Conservation (phyloP, 2,888 invertebrate genomes). For the Cremastobaeus sp. region DNA sequence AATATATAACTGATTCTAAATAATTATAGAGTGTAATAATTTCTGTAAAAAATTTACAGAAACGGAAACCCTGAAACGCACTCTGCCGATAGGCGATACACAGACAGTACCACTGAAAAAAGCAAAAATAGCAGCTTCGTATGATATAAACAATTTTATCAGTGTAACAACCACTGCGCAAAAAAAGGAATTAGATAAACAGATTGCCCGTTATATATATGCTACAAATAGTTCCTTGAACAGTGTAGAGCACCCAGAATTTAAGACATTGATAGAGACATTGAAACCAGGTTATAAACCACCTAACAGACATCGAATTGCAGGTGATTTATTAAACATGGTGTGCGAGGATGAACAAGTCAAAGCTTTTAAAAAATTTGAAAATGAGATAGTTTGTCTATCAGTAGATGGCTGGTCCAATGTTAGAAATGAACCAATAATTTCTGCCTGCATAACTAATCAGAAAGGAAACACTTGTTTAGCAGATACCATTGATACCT, state of each 20-base stretch:
- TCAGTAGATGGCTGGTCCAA: constrained; percentile 19
- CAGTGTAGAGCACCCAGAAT: constrained; percentile 24
- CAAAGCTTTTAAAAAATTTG: constrained; percentile 3
- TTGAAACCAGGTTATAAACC: constrained; percentile 31
- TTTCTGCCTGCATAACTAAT: constrained; percentile 14
- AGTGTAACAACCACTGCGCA: constrained; percentile 1
- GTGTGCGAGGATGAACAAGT: constrained; percentile 1
- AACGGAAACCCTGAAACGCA: neutral
- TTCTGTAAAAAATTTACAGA: too few relatives aligned
- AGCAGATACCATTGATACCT: constrained; percentile 17
- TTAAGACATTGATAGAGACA: constrained; percentile 10
- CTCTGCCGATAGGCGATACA: neutral
- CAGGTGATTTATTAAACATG: neutral
- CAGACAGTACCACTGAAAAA: constrained; percentile 5
- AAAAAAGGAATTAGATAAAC: constrained; percentile 20
- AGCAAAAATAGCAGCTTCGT: neutral
- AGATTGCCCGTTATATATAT: constrained; percentile 25
- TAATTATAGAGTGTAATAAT: too few relatives aligned
- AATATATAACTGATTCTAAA: too few relatives aligned
- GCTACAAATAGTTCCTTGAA: constrained; percentile 19
- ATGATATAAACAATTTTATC: constrained; percentile 6
- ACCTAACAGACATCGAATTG: constrained; percentile 17
- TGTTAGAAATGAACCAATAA: constrained; percentile 10
- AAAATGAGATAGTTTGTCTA: constrained; percentile 10
- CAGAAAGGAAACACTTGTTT: constrained; percentile 10